Evolutionary conservation across 1,140 invertebrate genomes (phyloP).

Genomic region (Bilobella aurantiaca): DNA sequence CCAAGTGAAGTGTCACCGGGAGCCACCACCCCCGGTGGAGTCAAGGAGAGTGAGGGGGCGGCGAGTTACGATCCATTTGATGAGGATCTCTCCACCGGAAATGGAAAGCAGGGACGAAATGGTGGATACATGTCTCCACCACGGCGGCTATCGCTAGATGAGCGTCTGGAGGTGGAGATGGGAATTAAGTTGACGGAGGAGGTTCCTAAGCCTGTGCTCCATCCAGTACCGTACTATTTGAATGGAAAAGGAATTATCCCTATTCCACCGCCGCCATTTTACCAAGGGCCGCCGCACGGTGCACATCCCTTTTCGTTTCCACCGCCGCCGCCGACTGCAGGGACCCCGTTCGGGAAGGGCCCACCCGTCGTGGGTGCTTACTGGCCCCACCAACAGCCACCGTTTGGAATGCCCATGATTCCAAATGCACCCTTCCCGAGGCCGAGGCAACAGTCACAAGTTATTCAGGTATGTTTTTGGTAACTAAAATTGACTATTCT

Average conservation of each 20-base stretch:
- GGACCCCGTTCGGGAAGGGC: too few relatives aligned
- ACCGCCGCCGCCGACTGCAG: too few relatives aligned
- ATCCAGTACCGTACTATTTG: not conserved
- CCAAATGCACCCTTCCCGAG: not conserved
- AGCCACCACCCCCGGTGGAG: too few relatives aligned
- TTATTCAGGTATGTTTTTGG: slow-evolving; percentile 33
- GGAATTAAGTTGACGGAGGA: slow-evolving; percentile 35
- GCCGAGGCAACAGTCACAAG: slow-evolving; percentile 15
- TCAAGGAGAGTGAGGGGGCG: too few relatives aligned
- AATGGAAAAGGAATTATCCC: not conserved
- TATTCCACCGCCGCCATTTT: not conserved
- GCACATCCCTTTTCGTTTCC: not conserved
- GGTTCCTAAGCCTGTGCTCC: slow-evolving; percentile 15
- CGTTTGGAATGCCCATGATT: not conserved
- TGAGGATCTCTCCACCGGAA: too few relatives aligned
- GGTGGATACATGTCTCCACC: slow-evolving; percentile 28
- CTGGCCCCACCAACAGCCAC: too few relatives aligned
- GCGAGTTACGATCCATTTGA: too few relatives aligned
- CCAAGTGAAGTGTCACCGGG: slow-evolving; percentile 13
- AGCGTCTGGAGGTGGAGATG: slow-evolving; percentile 41
- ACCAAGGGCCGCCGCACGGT: not conserved
- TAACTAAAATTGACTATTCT: not conserved
- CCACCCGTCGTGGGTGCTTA: too few relatives aligned
- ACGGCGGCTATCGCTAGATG: slow-evolving; percentile 40
- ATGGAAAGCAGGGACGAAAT: not conserved